These are phyloP conservation scores for Apostichopus parvimensis DNA, from an alignment of 35 echinoderm and acorn worm species.

Conservation along the genomic window DNA sequence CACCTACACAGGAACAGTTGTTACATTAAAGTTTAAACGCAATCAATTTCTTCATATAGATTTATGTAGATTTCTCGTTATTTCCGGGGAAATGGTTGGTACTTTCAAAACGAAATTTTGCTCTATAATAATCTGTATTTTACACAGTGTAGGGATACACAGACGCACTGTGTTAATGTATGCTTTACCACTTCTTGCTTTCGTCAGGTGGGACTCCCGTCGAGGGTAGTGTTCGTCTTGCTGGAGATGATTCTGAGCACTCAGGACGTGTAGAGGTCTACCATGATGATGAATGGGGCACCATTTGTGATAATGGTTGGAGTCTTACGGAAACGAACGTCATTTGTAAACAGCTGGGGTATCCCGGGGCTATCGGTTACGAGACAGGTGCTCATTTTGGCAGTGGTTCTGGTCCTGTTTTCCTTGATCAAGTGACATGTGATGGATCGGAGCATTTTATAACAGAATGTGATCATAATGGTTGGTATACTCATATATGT, in stretches of 20 bases:
- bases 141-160: no score
- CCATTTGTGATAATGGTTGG: constrained; percentile 56
- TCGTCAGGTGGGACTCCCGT: not conserved
- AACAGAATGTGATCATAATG: constrained; percentile 16
- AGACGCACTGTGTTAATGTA: no score
- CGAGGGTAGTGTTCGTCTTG: not conserved
- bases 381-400: not conserved
- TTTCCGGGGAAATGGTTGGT: no score
- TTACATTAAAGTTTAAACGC: no score
- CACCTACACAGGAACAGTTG: no score
- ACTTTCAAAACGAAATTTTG: no score
- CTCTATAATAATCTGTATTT: no score
- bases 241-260: not conserved
- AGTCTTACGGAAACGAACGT: constrained; percentile 22
- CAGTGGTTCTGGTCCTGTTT: constrained; percentile 28
- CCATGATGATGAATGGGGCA: constrained; percentile 41
- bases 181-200: no score
- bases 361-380: not conserved
- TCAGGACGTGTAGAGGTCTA: constrained; percentile 50
- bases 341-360: constrained; percentile 43
- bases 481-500: constrained; percentile 37
- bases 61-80: no score
- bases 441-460: constrained; percentile 38
- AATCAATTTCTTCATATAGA: no score
- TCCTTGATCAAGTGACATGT: constrained; percentile 47